Conservation (phyloP, 1,140 invertebrate species). For the Dryas iulia region DNA sequence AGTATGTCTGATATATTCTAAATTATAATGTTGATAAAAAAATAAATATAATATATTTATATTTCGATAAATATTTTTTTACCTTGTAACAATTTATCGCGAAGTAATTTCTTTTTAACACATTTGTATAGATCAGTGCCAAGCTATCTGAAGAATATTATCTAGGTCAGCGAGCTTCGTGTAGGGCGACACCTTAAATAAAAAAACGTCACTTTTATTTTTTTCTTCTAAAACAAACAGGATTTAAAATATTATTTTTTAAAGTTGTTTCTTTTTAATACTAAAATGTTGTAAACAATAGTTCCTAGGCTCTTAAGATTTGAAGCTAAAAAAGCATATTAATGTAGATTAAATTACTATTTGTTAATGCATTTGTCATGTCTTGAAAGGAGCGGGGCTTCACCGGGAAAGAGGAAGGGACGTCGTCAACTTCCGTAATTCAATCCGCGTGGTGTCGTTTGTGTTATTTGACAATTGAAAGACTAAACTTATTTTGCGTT, state of each 20-base stretch:
- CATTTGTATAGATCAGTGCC: constrained; percentile 11
- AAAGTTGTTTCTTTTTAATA: not conserved
- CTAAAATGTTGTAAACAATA: too few relatives aligned
- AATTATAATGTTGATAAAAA: too few relatives aligned
- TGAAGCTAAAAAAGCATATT: too few relatives aligned
- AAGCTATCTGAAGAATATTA: constrained; percentile 11
- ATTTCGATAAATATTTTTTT: too few relatives aligned
- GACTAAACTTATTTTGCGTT: not conserved
- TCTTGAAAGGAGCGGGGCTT: not conserved
- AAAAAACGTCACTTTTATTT: not conserved
- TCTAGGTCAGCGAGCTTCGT: constrained; percentile 22
- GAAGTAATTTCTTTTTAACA: not conserved
- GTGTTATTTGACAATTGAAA: not conserved
- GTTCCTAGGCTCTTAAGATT: too few relatives aligned
- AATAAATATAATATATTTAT: too few relatives aligned
- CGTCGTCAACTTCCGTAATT: not conserved
- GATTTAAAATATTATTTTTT: not conserved
- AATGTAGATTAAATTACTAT: not conserved
- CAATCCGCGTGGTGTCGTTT: not conserved
- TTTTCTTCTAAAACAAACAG: not conserved
- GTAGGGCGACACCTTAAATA: constrained; percentile 1
- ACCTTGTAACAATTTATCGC: not conserved
- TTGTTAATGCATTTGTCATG: not conserved
- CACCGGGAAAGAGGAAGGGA: not conserved
- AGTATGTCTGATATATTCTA: not conserved